Percentiles rank a stretch among this genome's conserved stretches.
These are phyloP conservation scores for Nesogale talazaci DNA, from an alignment of 2,113 vertebrate genomes.

Conservation along the genomic window DNA sequence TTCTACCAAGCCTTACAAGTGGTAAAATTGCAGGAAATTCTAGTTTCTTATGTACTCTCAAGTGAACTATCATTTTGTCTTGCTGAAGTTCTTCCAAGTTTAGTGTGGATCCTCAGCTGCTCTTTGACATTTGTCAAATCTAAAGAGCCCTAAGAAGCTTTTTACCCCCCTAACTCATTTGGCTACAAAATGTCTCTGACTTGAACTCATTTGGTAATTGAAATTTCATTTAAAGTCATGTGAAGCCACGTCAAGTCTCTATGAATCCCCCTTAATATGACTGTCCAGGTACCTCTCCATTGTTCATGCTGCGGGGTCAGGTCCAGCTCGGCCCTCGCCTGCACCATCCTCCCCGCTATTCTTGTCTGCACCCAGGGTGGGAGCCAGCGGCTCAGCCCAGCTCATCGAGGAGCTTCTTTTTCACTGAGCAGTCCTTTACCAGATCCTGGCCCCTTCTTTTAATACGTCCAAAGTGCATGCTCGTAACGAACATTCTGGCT, in stretches of 20 bases:
- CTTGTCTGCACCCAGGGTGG: not conserved
- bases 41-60: conserved; percentile 47
- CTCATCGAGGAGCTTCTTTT: not conserved
- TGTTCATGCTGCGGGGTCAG: not conserved
- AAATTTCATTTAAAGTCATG: conserved; percentile 35
- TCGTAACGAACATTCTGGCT: too few species aligned
- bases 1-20: conserved; percentile 23
- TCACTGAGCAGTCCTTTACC: not conserved
- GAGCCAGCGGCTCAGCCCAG: not conserved
- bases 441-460: too few species aligned
- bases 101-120: not conserved
- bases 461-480: too few species aligned
- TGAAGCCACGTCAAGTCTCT: not conserved
- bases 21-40: conserved; percentile 38
- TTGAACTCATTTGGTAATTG: conserved; percentile 28
- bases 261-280: not conserved
- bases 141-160: conserved; percentile 6
- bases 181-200: not conserved
- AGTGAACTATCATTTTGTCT: conserved; percentile 56
- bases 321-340: not conserved
- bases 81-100: conserved; percentile 3
- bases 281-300: conserved; percentile 29
- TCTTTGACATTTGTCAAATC: conserved; percentile 53
- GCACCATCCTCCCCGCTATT: not conserved
- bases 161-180: conserved; percentile 37